Conservation (phyloP, 2,797 vertebrate species). For the Falco novaeseelandiae region DNA sequence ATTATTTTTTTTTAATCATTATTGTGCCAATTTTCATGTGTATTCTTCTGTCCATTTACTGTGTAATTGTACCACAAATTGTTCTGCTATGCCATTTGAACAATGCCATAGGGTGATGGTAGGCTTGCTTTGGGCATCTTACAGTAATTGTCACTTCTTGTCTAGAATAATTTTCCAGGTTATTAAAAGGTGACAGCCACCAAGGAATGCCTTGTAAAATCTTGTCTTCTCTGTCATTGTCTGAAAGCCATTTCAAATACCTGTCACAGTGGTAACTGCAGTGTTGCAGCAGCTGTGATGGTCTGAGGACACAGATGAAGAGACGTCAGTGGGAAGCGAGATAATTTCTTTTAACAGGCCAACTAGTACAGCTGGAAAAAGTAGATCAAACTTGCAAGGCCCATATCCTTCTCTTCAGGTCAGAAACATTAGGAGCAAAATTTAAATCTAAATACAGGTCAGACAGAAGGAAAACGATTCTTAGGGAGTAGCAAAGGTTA, state of each 20-base stretch:
- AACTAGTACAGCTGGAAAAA: not conserved
- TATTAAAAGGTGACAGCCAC: not conserved
- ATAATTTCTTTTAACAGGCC: not conserved
- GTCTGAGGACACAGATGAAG: not conserved
- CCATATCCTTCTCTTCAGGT: not conserved
- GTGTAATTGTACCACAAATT: not conserved
- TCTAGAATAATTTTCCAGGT: not conserved
- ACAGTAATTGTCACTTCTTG: not conserved
- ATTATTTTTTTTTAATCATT: not conserved
- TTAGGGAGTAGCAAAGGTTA: not conserved
- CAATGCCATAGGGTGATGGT: not conserved
- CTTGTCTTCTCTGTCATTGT: not conserved
- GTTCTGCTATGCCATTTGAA: not conserved
- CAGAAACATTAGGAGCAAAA: not conserved
- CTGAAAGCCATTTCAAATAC: not conserved
- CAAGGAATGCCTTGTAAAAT: not conserved
- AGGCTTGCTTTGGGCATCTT: not conserved
- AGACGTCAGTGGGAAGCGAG: not conserved
- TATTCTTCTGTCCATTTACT: not conserved
- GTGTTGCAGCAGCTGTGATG: not conserved
- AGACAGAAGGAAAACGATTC: not conserved
- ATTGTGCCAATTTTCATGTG: not conserved
- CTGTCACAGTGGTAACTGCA: not conserved
- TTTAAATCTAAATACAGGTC: not conserved
- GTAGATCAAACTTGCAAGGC: not conserved